phyloP scores from a whole-genome alignment of 2,888 invertebrate species.

The Elmis aenea region DNA sequence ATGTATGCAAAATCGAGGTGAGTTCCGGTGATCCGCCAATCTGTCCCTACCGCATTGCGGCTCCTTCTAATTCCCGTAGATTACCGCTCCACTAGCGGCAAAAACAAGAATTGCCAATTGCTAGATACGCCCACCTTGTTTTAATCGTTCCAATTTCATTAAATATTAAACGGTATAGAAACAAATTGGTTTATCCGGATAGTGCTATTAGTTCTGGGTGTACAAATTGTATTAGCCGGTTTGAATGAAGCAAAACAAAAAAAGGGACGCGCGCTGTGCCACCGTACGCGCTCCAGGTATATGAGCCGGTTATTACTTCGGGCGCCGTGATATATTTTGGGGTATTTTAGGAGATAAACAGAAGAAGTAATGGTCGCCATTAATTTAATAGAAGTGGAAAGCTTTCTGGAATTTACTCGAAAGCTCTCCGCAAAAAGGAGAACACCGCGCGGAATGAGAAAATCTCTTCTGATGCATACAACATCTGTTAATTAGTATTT shows the following conservation, averaged over 20 bases:
- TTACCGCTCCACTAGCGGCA: conserved; percentile 8
- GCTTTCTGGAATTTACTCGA: conserved; percentile 15
- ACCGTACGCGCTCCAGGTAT: no score
- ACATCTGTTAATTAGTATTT: no score
- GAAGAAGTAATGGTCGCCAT: conserved; percentile 26
- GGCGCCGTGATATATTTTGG: conserved; percentile 15
- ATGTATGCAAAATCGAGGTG: conserved; percentile 8
- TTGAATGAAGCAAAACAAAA: no score
- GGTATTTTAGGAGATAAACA: conserved; percentile 22
- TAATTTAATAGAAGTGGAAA: conserved; percentile 25
- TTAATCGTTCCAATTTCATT: conserved; percentile 5
- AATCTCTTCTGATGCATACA: no score
- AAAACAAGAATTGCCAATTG: conserved; percentile 17
- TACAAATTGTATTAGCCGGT: no score
- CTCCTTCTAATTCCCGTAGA: conserved; percentile 10
- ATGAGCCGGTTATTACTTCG: conserved; percentile 7
- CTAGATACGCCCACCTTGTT: conserved; percentile 5
- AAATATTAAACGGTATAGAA: conserved; percentile 8
- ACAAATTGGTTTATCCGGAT: background rate
- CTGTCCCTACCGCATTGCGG: conserved; percentile 13
- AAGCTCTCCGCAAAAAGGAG: conserved; percentile 16
- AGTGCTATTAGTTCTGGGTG: no score
- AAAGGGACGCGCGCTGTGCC: no score
- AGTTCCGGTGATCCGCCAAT: conserved; percentile 2
- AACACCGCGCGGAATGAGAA: conserved; percentile 6